Evolutionary conservation across 2,797 vertebrate genomes (phyloP).

Genomic region (Anas georgica): DNA sequence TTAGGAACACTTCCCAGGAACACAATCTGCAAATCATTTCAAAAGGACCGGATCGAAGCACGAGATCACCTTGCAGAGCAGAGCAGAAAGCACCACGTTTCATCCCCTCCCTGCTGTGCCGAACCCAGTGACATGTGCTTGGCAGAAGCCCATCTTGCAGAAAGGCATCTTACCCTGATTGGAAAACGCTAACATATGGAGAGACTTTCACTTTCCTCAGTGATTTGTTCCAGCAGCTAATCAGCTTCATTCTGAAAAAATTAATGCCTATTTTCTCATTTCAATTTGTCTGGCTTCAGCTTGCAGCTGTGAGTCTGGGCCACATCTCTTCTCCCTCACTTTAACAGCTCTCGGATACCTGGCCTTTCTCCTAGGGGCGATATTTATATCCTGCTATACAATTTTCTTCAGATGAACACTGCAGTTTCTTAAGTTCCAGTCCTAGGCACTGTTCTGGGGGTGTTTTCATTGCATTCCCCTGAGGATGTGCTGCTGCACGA

Average conservation of each 20-base stretch:
- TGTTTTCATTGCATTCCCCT: background rate
- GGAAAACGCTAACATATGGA: background rate
- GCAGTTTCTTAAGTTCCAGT: background rate
- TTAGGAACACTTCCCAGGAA: background rate
- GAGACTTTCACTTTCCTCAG: background rate
- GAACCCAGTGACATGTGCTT: background rate
- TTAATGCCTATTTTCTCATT: conserved; percentile 25
- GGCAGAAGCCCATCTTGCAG: background rate
- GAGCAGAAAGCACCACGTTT: background rate
- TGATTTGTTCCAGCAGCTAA: conserved; percentile 46
- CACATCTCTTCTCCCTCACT: background rate
- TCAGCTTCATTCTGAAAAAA: conserved; percentile 52
- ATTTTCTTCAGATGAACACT: background rate
- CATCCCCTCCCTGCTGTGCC: background rate
- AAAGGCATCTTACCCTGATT: background rate
- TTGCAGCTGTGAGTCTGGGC: conserved; percentile 35
- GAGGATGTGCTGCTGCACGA: background rate
- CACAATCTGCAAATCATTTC: background rate
- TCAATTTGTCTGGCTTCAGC: conserved; percentile 20
- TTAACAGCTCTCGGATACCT: background rate
- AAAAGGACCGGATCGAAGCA: background rate
- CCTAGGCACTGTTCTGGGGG: background rate
- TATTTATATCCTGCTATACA: fast-evolving
- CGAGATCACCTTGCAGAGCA: background rate
- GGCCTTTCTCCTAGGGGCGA: background rate